These are phyloP conservation scores for Phaethornis superciliosus DNA, from an alignment of 2,113 vertebrate genomes.

Conservation along the genomic window DNA sequence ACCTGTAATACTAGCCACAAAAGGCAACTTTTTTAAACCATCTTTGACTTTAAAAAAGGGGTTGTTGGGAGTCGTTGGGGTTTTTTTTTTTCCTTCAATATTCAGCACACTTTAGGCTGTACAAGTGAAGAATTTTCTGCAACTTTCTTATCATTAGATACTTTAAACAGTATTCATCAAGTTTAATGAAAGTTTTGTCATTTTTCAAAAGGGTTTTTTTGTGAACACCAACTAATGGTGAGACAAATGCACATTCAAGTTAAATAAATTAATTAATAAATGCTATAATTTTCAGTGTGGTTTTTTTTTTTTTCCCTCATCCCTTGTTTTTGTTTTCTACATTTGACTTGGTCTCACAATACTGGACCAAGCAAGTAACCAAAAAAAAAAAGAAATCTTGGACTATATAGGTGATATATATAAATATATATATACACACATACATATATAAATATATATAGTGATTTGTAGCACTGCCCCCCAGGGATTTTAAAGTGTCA, in stretches of 20 bases:
- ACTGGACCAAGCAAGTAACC: background rate
- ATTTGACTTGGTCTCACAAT: background rate
- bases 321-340: background rate
- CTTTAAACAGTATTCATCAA: conserved; percentile 59
- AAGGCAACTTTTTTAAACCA: conserved; percentile 58
- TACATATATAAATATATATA: background rate
- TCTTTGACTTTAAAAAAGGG: conserved; percentile 39
- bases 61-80: background rate
- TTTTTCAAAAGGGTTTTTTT: conserved; percentile 64
- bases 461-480: background rate
- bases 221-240: conserved; percentile 68
- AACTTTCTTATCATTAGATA: conserved; percentile 74
- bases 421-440: fast-evolving
- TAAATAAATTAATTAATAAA: conserved; percentile 73
- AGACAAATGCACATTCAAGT: conserved; percentile 73
- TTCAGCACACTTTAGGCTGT: conserved; percentile 71
- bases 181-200: conserved; percentile 67
- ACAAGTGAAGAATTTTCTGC: conserved; percentile 69
- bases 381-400: background rate
- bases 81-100: conserved; percentile 30
- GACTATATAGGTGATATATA: background rate
- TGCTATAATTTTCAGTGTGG: conserved; percentile 28
- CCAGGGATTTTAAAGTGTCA: too few species aligned
- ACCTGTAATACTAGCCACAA: conserved; percentile 12
- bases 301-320: background rate